Conservation (phyloP, 2,888 invertebrate species). For the Aelia acuminata region DNA sequence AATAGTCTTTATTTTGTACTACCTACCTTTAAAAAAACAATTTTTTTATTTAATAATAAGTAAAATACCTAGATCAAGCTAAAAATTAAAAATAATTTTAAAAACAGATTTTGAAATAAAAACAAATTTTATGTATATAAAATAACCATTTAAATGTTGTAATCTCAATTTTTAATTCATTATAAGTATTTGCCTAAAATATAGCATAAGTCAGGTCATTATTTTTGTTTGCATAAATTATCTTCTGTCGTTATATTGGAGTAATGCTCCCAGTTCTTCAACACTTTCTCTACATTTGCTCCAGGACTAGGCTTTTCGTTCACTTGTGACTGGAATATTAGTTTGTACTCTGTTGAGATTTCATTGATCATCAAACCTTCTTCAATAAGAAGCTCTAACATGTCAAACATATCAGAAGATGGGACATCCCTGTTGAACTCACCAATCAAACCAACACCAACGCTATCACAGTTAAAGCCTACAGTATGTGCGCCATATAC, state of each 20-base stretch:
- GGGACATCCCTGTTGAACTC: constrained; percentile 46
- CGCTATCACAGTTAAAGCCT: constrained; percentile 14
- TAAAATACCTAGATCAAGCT: not conserved
- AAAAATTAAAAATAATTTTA: not conserved
- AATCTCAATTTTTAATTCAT: not conserved
- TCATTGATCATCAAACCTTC: constrained; percentile 58
- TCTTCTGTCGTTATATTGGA: not conserved
- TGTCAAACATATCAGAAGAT: not conserved
- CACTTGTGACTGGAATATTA: constrained; percentile 60
- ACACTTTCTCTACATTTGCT: not conserved
- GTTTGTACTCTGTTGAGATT: constrained; percentile 56
- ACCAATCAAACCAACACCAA: constrained; percentile 61
- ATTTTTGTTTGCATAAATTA: not conserved
- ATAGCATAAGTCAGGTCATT: not conserved
- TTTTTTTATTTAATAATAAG: not conserved
- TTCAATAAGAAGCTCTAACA: constrained; percentile 35
- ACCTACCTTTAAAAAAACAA: too few relatives aligned
- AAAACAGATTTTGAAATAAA: not conserved
- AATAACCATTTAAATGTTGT: not conserved
- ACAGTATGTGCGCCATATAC: constrained; percentile 79
- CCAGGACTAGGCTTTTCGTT: constrained; percentile 62
- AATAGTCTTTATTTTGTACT: too few relatives aligned
- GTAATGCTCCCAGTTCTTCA: constrained; percentile 29
- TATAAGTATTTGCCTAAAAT: not conserved
- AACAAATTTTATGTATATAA: too few relatives aligned